A percentile compares a stretch with the other conserved stretches of the same genome.
Evolutionary conservation across 1,140 invertebrate genomes (phyloP).

Genomic region (Orussus abietinus): DNA sequence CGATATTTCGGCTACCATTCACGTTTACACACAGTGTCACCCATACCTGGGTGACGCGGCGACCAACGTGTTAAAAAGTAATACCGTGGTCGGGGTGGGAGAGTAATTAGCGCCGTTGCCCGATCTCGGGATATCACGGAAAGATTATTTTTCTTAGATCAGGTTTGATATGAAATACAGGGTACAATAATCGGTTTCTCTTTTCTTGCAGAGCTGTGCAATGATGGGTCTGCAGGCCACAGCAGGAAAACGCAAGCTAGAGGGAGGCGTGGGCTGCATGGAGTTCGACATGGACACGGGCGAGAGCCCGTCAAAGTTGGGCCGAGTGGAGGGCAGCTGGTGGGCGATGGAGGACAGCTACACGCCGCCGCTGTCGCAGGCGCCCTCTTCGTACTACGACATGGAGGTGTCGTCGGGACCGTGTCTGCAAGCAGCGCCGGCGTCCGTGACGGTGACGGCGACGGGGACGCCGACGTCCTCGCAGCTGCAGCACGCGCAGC

Average conservation of each 20-base stretch:
- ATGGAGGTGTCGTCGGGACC: slow-evolving; percentile 38
- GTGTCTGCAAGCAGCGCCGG: slow-evolving; percentile 27
- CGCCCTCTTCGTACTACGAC: slow-evolving; percentile 34
- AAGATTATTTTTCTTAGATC: no score
- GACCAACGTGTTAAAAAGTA: no score
- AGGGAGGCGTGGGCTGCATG: slow-evolving; percentile 53
- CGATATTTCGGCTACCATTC: no score
- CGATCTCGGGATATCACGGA: no score
- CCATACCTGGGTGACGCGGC: no score
- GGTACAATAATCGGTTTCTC: slow-evolving; percentile 14
- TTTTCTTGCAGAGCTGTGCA: slow-evolving; percentile 64
- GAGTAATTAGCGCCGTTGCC: no score
- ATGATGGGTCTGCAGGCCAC: slow-evolving; percentile 74
- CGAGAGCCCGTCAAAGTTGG: slow-evolving; percentile 49
- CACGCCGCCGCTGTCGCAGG: slow-evolving; percentile 28
- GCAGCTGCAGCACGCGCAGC: slow-evolving; percentile 27
- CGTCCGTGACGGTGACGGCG: slow-evolving; percentile 28
- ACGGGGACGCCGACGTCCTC: slow-evolving; percentile 19
- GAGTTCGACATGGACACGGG: slow-evolving; percentile 51
- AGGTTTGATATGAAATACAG: no score
- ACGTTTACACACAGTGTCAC: no score
- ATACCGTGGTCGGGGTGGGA: no score
- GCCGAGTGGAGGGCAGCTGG: slow-evolving; percentile 49
- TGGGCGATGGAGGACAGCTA: slow-evolving; percentile 51
- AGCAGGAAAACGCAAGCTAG: slow-evolving; percentile 67